Evolutionary conservation across 2,113 vertebrate species (phyloP).

Genomic region (Hemibagrus wyckioides): DNA sequence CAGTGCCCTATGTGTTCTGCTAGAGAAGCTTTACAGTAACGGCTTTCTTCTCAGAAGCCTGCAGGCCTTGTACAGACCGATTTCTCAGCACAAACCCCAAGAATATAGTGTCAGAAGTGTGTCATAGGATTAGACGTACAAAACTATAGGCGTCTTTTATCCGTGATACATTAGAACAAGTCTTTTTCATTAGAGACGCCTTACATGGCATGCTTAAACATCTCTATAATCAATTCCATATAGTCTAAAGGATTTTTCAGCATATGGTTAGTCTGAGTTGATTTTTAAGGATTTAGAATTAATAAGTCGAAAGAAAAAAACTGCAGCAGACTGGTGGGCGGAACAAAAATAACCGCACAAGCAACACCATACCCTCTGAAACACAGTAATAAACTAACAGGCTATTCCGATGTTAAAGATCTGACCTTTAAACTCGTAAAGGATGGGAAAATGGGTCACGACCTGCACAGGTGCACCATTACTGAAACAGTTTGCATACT

Average conservation of each 20-base stretch:
- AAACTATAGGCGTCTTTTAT: background rate
- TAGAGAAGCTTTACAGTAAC: slow-evolving; percentile 58
- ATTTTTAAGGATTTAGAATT: background rate
- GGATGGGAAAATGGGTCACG: background rate
- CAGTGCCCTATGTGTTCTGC: slow-evolving; percentile 46
- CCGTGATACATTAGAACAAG: slow-evolving; percentile 29
- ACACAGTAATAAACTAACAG: too few relatives aligned
- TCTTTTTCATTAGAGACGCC: background rate
- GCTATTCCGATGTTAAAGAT: background rate
- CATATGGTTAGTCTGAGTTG: background rate
- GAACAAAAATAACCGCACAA: background rate
- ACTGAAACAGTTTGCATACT: background rate
- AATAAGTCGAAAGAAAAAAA: background rate
- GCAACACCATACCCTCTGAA: background rate
- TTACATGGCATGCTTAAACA: background rate
- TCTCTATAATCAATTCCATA: background rate
- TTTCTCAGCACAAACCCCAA: slow-evolving; percentile 23
- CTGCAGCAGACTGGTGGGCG: background rate
- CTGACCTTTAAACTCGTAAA: background rate
- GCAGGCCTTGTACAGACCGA: slow-evolving; percentile 36
- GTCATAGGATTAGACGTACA: slow-evolving; percentile 48
- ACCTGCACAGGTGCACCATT: background rate
- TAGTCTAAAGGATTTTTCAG: background rate
- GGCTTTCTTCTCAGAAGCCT: slow-evolving; percentile 49
- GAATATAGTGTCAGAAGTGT: slow-evolving; percentile 45